Conservation (phyloP, 2,797 vertebrate species). For the Characodon lateralis region DNA sequence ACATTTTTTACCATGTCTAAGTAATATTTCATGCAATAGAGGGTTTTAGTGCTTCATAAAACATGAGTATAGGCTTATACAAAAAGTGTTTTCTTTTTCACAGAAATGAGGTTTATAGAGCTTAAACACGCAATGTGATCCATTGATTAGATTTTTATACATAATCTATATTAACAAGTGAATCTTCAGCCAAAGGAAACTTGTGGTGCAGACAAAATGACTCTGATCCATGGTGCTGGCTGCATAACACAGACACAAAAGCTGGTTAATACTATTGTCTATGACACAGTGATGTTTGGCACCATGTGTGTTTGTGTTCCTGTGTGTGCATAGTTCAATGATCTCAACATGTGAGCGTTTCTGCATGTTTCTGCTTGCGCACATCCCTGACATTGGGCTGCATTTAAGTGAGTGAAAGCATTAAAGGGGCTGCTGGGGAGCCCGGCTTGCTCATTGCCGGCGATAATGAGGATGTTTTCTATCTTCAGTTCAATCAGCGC, state of each 20-base stretch:
- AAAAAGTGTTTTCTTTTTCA: not conserved
- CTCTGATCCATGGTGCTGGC: not conserved
- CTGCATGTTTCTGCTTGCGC: constrained; percentile 19
- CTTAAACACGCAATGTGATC: not conserved
- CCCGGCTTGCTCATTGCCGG: constrained; percentile 58
- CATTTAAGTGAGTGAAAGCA: constrained; percentile 70
- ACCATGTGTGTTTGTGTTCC: constrained; percentile 18
- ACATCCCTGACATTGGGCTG: constrained; percentile 33
- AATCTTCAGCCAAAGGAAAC: not conserved
- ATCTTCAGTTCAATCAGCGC: constrained; percentile 78
- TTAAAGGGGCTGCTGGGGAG: constrained; percentile 66
- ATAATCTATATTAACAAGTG: not conserved
- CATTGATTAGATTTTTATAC: not conserved
- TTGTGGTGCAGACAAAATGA: not conserved
- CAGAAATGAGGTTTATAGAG: not conserved
- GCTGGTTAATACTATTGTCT: constrained; percentile 45
- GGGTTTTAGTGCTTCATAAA: not conserved
- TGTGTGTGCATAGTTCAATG: not conserved
- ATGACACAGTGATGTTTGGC: constrained; percentile 34
- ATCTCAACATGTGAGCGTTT: constrained; percentile 4
- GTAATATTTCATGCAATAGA: too few relatives aligned
- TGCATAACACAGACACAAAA: constrained; percentile 39
- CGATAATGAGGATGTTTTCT: constrained; percentile 84
- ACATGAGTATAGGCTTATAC: not conserved
- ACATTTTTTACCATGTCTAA: too few relatives aligned